These are phyloP conservation scores for Melanostoma mellinum DNA, from an alignment of 2,888 invertebrate genomes.

Conservation along the genomic window DNA sequence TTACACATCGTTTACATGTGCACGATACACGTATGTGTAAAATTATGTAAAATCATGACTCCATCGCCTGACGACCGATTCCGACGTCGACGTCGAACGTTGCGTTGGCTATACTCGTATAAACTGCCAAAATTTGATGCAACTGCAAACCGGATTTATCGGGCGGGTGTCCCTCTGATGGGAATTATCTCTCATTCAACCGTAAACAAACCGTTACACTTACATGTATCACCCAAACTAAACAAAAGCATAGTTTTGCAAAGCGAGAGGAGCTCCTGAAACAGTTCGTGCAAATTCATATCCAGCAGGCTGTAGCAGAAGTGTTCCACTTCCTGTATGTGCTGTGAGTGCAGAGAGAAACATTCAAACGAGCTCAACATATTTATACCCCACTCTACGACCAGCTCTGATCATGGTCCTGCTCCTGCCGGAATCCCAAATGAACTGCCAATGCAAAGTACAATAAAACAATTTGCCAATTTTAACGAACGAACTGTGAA, in stretches of 20 bases:
- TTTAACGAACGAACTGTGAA: constrained; percentile 64
- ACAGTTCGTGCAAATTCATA: constrained; percentile 12
- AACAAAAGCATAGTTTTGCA: constrained; percentile 32
- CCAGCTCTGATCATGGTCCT: neutral
- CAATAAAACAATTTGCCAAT: constrained; percentile 72
- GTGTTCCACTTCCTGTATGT: constrained; percentile 20
- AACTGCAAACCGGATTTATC: no score
- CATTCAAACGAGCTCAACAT: constrained; percentile 42
- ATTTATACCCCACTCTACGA: constrained; percentile 9
- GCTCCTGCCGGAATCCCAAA: neutral
- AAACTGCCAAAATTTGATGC: no score
- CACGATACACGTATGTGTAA: no score
- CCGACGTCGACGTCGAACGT: no score
- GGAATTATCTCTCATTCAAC: constrained; percentile 32
- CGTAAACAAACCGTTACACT: constrained; percentile 50
- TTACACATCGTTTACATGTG: no score
- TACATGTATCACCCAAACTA: constrained; percentile 38
- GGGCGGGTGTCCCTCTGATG: neutral
- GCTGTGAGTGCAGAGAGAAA: constrained; percentile 8
- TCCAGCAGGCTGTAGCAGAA: neutral
- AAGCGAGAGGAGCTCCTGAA: constrained; percentile 41
- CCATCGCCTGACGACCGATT: no score
- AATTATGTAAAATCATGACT: no score
- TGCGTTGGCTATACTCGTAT: no score
- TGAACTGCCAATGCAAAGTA: constrained; percentile 37